Evolutionary conservation across 2,888 invertebrate genomes (phyloP).

Genomic region (Drosophila anceps): DNA sequence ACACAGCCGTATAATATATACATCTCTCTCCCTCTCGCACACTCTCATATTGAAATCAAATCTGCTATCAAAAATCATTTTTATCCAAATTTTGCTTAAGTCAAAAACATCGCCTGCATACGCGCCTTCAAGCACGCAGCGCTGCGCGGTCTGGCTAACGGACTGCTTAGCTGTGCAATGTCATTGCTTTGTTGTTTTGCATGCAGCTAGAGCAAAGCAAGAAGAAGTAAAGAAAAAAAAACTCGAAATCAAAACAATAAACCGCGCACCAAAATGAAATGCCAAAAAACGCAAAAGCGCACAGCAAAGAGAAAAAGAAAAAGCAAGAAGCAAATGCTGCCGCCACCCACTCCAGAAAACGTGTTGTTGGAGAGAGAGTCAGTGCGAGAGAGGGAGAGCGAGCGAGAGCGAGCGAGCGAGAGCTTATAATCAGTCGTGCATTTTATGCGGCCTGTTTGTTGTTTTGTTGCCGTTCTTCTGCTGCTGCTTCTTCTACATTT

Average conservation of each 20-base stretch:
- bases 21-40: no score
- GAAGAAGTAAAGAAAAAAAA: conserved; percentile 8
- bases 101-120: not conserved
- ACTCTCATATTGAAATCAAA: not conserved
- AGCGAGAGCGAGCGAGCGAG: not conserved
- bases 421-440: conserved; percentile 58
- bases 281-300: conserved; percentile 24
- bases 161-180: conserved; percentile 12
- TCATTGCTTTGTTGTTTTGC: conserved; percentile 20
- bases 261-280: conserved; percentile 41
- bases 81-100: not conserved
- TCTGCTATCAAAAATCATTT: not conserved
- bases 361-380: conserved; percentile 8
- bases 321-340: conserved; percentile 25
- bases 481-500: conserved; percentile 45
- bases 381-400: conserved; percentile 1
- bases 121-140: conserved; percentile 3
- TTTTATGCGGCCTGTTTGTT: conserved; percentile 57
- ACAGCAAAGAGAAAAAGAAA: not conserved
- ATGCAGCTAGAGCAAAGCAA: conserved; percentile 8
- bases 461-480: conserved; percentile 52
- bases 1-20: no score
- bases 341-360: conserved; percentile 32
- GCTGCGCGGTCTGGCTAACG: not conserved
- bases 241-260: conserved; percentile 67